Evolutionary conservation across 1,140 invertebrate genomes (phyloP).

Genomic region (Drosophila tristis): DNA sequence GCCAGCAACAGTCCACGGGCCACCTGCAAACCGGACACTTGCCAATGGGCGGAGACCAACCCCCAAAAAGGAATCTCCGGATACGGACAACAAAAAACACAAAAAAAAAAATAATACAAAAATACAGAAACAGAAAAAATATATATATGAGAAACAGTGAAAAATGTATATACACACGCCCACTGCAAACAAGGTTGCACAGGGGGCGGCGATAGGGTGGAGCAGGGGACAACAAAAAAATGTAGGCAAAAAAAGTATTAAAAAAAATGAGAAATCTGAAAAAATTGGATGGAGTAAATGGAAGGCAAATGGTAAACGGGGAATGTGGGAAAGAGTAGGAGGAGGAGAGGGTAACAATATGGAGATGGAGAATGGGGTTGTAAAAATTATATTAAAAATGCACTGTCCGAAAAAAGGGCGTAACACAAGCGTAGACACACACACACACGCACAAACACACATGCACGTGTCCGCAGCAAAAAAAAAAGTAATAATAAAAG

Average conservation of each 20-base stretch:
- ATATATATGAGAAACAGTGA: slow-evolving; percentile 17
- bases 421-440: slow-evolving; percentile 47
- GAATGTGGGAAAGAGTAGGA: slow-evolving; percentile 32
- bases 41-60: slow-evolving; percentile 75
- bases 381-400: slow-evolving; percentile 82
- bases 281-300: slow-evolving; percentile 36
- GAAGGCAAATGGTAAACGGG: slow-evolving; percentile 42
- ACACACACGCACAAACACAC: slow-evolving; percentile 16
- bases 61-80: slow-evolving; percentile 54
- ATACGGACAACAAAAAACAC: slow-evolving; percentile 39
- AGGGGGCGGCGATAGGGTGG: slow-evolving; percentile 4
- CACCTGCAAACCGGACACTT: slow-evolving; percentile 80
- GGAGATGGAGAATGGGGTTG: slow-evolving; percentile 20
- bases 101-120: slow-evolving; percentile 8
- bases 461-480: slow-evolving; percentile 28
- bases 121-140: slow-evolving; percentile 23
- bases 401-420: slow-evolving; percentile 79
- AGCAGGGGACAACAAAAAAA: slow-evolving; percentile 4
- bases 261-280: slow-evolving; percentile 39
- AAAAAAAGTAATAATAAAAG: slow-evolving; percentile 68
- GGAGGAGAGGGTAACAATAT: not conserved
- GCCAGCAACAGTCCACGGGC: slow-evolving; percentile 13
- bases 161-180: slow-evolving; percentile 46
- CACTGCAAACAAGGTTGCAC: slow-evolving; percentile 69
- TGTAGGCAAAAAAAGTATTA: slow-evolving; percentile 14